Evolutionary conservation across 2,797 vertebrate species (phyloP).

Genomic region (Neopelma chrysocephalum): DNA sequence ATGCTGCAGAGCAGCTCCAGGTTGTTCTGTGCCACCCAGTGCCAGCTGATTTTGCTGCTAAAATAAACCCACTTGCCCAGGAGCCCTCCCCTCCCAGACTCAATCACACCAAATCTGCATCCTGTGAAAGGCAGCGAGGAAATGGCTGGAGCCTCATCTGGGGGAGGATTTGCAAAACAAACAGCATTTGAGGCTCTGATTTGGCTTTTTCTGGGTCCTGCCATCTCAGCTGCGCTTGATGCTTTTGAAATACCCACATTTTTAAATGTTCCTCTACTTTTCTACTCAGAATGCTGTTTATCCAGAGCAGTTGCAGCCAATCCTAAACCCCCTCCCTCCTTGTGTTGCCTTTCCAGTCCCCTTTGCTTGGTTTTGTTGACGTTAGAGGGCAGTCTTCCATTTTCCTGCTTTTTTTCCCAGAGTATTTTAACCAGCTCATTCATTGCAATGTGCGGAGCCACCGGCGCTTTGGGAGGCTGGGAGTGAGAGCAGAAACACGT

Average conservation of each 20-base stretch:
- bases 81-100: background rate
- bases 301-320: background rate
- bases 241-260: background rate
- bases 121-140: too few relatives aligned
- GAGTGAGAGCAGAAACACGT: background rate
- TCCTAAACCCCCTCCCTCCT: background rate
- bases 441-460: background rate
- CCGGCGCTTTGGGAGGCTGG: background rate
- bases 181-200: background rate
- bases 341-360: background rate
- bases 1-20: background rate
- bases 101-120: rapidly evolving
- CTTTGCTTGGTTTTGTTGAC: background rate
- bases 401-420: background rate
- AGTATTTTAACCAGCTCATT: background rate
- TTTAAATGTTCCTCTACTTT: background rate
- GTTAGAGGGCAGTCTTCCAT: conserved; percentile 52
- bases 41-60: background rate
- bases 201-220: background rate
- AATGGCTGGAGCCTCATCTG: background rate
- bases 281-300: background rate
- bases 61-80: background rate
- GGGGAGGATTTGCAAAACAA: background rate
- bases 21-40: background rate
- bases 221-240: background rate